A percentile compares a stretch with the other conserved stretches of the same genome.
phyloP scores from a whole-genome alignment of 2,888 invertebrate species.

The Microctonus aethiopoides region DNA sequence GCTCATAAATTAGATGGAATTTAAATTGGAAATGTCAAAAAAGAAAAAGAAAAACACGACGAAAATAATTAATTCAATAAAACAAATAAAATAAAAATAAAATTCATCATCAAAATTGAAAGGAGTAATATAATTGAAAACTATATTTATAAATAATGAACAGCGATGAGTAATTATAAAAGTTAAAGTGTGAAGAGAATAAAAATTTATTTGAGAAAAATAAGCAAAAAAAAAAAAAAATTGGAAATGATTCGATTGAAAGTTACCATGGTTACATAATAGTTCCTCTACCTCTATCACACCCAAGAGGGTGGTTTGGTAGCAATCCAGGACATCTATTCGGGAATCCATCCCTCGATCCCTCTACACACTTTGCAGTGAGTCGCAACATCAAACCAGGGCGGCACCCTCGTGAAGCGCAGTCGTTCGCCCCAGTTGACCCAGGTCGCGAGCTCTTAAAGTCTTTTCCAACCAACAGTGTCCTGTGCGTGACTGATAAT shows the following conservation, averaged over 20 bases:
- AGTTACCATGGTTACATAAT: constrained; percentile 53
- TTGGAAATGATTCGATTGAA: constrained; percentile 37
- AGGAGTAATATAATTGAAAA: too few relatives aligned
- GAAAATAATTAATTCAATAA: background rate
- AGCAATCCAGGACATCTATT: constrained; percentile 42
- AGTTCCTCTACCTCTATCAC: constrained; percentile 26
- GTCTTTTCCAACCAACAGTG: background rate
- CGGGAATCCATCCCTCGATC: constrained; percentile 46
- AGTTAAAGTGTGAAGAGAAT: too few relatives aligned
- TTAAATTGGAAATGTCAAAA: background rate
- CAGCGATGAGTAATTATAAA: too few relatives aligned
- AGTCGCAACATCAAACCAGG: constrained; percentile 53
- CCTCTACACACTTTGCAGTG: constrained; percentile 50
- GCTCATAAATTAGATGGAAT: background rate
- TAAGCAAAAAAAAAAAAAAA: too few relatives aligned
- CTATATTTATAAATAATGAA: too few relatives aligned
- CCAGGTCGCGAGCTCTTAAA: constrained; percentile 54
- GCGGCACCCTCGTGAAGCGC: constrained; percentile 61
- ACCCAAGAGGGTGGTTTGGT: constrained; percentile 26
- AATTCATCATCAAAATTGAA: too few relatives aligned
- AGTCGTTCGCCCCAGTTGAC: constrained; percentile 60
- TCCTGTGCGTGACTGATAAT: background rate
- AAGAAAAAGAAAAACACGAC: too few relatives aligned
- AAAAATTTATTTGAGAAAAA: too few relatives aligned
- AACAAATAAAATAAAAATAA: too few relatives aligned